Percentiles rank a stretch among this genome's conserved stretches.
Conservation (phyloP, 2,888 invertebrate genomes). For the Ditula angustiorana region DNA sequence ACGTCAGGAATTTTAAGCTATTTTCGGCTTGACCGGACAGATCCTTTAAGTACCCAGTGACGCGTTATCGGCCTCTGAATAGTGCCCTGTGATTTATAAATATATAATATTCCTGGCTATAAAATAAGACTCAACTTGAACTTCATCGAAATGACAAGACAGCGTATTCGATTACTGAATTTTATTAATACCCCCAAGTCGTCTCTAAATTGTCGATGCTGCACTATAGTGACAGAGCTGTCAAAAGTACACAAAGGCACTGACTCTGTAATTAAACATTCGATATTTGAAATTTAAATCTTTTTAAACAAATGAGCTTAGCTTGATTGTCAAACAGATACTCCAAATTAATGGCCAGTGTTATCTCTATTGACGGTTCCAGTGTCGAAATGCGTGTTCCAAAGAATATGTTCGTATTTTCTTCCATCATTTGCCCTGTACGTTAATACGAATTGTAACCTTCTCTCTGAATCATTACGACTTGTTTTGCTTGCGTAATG, state of each 20-base stretch:
- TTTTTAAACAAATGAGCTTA: not conserved
- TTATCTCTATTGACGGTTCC: not conserved
- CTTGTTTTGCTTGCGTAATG: conserved; percentile 5
- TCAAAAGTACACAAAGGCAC: no score
- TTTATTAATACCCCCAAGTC: not conserved
- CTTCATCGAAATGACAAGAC: not conserved
- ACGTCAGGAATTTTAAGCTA: conserved; percentile 63
- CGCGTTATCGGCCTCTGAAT: conserved; percentile 46
- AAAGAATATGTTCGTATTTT: not conserved
- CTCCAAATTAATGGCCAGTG: not conserved
- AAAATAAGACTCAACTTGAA: not conserved
- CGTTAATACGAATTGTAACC: not conserved
- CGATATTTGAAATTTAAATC: not conserved
- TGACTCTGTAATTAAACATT: no score
- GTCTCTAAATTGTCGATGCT: not conserved
- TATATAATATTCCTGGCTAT: conserved; percentile 4
- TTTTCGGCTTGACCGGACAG: conserved; percentile 62
- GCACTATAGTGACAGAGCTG: no score
- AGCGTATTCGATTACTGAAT: not conserved
- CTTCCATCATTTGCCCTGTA: not conserved
- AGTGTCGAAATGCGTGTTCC: not conserved
- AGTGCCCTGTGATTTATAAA: conserved; percentile 45
- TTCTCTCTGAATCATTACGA: conserved; percentile 3
- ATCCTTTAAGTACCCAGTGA: conserved; percentile 59
- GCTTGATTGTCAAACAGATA: not conserved